phyloP scores from a whole-genome alignment of 2,888 invertebrate genomes.

The Chirona hameri region DNA sequence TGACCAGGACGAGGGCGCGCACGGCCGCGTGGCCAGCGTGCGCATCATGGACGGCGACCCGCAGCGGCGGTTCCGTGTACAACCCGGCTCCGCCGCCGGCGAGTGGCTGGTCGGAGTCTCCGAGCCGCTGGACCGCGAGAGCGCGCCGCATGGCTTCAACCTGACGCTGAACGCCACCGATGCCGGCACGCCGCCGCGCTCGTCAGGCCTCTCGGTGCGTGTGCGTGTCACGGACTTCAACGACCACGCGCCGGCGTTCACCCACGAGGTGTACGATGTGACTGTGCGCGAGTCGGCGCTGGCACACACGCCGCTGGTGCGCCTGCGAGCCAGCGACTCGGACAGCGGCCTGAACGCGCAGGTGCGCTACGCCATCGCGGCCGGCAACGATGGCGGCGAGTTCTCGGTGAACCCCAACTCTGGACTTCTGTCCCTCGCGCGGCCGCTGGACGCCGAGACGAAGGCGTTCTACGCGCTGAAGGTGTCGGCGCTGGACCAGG shows the following conservation, averaged over 20 bases:
- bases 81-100: slow-evolving; percentile 53
- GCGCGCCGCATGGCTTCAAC: slow-evolving; percentile 76
- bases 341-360: slow-evolving; percentile 79
- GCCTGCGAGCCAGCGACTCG: slow-evolving; percentile 79
- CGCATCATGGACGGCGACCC: slow-evolving; percentile 88
- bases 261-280: slow-evolving; percentile 75
- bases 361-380: slow-evolving; percentile 81
- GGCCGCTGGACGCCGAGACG: slow-evolving; percentile 75
- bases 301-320: slow-evolving; percentile 78
- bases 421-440: slow-evolving; percentile 82
- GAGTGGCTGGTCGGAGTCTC: slow-evolving; percentile 69
- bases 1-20: slow-evolving; percentile 77
- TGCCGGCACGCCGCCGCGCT: slow-evolving; percentile 71
- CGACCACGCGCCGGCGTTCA: slow-evolving; percentile 78
- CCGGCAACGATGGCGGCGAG: slow-evolving; percentile 84
- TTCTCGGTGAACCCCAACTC: slow-evolving; percentile 82
- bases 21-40: slow-evolving; percentile 74
- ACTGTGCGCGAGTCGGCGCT: slow-evolving; percentile 85
- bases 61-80: slow-evolving; percentile 79
- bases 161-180: slow-evolving; percentile 81
- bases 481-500: slow-evolving; percentile 84
- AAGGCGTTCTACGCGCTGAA: slow-evolving; percentile 80
- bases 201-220: slow-evolving; percentile 73
- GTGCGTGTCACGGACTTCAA: slow-evolving; percentile 76
- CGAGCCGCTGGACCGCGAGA: slow-evolving; percentile 71